Evolutionary conservation across 2,888 invertebrate genomes (phyloP), one percentile per base, ranked within the genome.

Genomic region (Allolobophora icterica): DNA sequence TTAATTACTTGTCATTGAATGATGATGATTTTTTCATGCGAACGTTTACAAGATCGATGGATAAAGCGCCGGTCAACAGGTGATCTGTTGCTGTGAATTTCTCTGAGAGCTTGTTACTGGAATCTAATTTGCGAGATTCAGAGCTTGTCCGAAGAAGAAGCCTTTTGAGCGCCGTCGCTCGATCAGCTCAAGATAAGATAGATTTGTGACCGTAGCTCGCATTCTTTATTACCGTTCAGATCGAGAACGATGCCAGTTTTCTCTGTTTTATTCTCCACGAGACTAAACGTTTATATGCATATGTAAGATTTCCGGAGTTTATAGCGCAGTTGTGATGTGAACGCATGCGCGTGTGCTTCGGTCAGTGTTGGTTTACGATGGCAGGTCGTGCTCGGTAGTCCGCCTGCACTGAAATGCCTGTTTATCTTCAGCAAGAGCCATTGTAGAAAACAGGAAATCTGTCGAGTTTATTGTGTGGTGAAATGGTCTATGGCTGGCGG

Each of bases 51-150:
- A n/a, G 71, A 71, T 71, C 4, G n/a, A 71, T 71, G 71, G n/a
- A 71, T n/a, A 8, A n/a, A n/a, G n/a, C n/a, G 71, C 71, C 71
- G 30, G n/a, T 71, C 71, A 30, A n/a, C 30, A 30, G n/a, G 71
- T 71, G 8, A 71, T 71, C 71, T 71, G 71, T 71, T 71, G 52
- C 71, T 11, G 71, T n/a, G 71, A 71, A 71, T 71, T n/a, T 71
- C 30, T 71, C 0, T n/a, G 71, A 71, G 71, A 71, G 71, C 71
- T n/a, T n/a, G 30, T 71, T 71, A 71, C 71, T 8, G n/a, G n/a
- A 71, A 71, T 71, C 71, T 71, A 71, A 71, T 71, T 71, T n/a
- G 71, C n/a, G n/a, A 52, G 71, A 30, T 71, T 71, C 71, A 71
- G 52, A 71, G 71, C 8, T 71, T 71, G 30, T 71, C 71, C 11